Conservation (phyloP, 2,888 invertebrate genomes). For the Timandra comae region DNA sequence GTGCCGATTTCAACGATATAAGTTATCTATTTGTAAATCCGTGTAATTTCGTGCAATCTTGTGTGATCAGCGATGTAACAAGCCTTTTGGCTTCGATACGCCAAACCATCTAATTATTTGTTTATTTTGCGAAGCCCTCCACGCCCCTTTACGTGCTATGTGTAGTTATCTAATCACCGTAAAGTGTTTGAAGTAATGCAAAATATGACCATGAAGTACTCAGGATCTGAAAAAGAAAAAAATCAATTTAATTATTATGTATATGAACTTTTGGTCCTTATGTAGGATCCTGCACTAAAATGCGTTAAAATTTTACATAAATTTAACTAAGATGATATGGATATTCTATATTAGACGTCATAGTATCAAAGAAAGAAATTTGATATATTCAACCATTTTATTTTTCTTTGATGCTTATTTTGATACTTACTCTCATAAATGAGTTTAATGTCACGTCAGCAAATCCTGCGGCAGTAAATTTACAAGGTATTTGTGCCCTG, state of each 20-base stretch:
- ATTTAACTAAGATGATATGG: background rate
- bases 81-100: too few species aligned
- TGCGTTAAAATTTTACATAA: background rate
- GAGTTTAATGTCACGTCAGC: background rate
- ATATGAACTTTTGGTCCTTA: background rate
- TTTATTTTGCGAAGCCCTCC: too few species aligned
- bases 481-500: conserved; percentile 6
- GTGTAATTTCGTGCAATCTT: too few species aligned
- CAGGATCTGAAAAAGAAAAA: conserved; percentile 32
- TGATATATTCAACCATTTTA: too few species aligned
- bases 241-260: background rate
- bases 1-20: too few species aligned
- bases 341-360: background rate
- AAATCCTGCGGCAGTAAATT: conserved; percentile 8
- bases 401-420: too few species aligned
- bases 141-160: too few species aligned
- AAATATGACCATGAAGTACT: conserved; percentile 40
- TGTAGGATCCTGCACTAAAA: background rate
- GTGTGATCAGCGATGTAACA: too few species aligned
- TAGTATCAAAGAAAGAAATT: background rate
- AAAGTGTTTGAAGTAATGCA: conserved; percentile 32
- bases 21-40: too few species aligned
- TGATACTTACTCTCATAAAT: conserved; percentile 5
- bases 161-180: conserved; percentile 1
- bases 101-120: too few species aligned